These are phyloP conservation scores for Oxyruncus cristatus DNA, from an alignment of 2,113 vertebrate species.

Conservation along the genomic window DNA sequence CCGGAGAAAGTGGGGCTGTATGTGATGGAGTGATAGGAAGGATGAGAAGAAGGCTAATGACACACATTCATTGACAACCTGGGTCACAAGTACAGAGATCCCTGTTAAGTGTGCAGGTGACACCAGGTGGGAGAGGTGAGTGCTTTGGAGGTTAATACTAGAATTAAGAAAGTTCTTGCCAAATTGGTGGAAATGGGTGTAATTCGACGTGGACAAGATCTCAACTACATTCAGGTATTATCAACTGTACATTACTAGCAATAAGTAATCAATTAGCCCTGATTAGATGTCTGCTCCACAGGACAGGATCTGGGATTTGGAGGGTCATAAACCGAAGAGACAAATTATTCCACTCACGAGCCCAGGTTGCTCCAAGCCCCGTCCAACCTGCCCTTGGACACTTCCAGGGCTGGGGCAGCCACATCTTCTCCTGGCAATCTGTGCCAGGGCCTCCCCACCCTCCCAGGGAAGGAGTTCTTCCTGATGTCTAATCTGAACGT, in stretches of 20 bases:
- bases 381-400: not conserved
- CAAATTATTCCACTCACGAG: not conserved
- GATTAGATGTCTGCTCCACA: accelerated
- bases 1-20: not conserved
- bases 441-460: no score
- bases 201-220: not conserved
- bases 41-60: accelerated
- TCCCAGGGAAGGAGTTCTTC: no score
- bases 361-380: no score
- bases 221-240: not conserved
- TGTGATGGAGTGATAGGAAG: not conserved
- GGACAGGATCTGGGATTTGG: not conserved
- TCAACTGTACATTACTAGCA: not conserved
- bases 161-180: not conserved
- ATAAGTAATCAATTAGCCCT: not conserved
- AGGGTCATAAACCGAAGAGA: not conserved
- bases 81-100: not conserved
- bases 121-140: not conserved
- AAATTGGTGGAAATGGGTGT: not conserved
- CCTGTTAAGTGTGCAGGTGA: not conserved
- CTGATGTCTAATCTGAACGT: no score
- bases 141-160: not conserved
- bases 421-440: not conserved
- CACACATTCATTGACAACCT: not conserved
- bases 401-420: not conserved